phyloP scores from a whole-genome alignment of 37 sponge, comb jelly and placozoan species.

The Hexactinellida sp. region DNA sequence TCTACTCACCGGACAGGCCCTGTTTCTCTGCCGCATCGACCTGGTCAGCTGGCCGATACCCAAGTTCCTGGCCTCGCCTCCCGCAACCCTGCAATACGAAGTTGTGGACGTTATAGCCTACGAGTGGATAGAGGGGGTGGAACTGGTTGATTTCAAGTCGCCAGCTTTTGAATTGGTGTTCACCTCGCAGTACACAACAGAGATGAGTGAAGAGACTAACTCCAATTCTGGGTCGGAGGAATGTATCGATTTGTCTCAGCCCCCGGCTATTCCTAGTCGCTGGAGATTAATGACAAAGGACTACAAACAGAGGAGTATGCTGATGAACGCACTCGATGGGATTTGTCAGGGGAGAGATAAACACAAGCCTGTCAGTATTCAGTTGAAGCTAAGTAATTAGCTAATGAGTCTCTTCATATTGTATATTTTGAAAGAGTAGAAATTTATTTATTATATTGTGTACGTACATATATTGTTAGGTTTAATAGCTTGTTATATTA shows the following conservation, averaged over 20 bases:
- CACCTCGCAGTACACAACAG: not conserved
- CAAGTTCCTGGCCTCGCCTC: not conserved
- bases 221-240: not conserved
- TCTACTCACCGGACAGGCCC: not conserved
- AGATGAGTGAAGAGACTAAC: not conserved
- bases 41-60: not conserved
- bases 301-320: slow-evolving; percentile 4
- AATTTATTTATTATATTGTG: no score
- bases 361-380: not conserved
- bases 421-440: no score
- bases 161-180: not conserved
- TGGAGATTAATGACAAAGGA: slow-evolving; percentile 10
- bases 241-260: not conserved
- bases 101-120: not conserved
- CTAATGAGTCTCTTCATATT: no score
- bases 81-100: not conserved
- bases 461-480: no score
- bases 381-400: no score
- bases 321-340: not conserved
- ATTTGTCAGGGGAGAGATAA: not conserved
- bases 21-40: not conserved
- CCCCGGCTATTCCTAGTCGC: not conserved
- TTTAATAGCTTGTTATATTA: no score
- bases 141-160: not conserved
- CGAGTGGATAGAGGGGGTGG: not conserved